These are phyloP conservation scores for Drosophila testacea DNA, from an alignment of 2,888 invertebrate genomes.

Conservation along the genomic window DNA sequence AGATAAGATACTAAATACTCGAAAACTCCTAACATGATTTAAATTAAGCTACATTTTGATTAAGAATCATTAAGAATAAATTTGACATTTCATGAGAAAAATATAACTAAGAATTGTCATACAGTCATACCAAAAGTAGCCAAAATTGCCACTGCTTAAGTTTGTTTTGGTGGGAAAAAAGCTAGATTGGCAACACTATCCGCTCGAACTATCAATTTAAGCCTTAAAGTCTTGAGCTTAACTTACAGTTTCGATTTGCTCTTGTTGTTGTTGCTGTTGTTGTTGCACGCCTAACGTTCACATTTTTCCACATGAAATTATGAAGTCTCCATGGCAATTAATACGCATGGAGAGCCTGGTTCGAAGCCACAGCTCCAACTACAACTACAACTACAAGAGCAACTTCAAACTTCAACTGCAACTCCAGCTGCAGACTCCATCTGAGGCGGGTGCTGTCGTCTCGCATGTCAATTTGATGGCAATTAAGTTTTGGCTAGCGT, in stretches of 20 bases:
- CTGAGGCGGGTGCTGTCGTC: slow-evolving; percentile 74
- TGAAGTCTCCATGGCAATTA: slow-evolving; percentile 79
- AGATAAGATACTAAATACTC: too few relatives aligned
- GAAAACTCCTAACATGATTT: too few relatives aligned
- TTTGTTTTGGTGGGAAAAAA: not conserved
- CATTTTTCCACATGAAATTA: slow-evolving; percentile 80
- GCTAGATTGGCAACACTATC: not conserved
- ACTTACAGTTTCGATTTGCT: slow-evolving; percentile 60
- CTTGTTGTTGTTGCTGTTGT: slow-evolving; percentile 37
- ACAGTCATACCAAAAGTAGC: too few relatives aligned
- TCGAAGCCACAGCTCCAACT: not conserved
- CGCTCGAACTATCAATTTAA: slow-evolving; percentile 15
- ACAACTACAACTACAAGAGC: slow-evolving; percentile 3
- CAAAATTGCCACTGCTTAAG: not conserved
- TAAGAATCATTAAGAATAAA: too few relatives aligned
- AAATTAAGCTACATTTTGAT: too few relatives aligned
- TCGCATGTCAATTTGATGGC: slow-evolving; percentile 81
- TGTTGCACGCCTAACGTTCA: slow-evolving; percentile 72
- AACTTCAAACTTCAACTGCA: not conserved
- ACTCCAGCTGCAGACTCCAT: slow-evolving; percentile 21
- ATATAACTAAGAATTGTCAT: too few relatives aligned
- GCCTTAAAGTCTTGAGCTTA: slow-evolving; percentile 59
- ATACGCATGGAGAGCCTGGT: slow-evolving; percentile 64
- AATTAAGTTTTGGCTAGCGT: slow-evolving; percentile 71
- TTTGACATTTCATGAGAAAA: too few relatives aligned